Base-by-base conservation (phyloP, 1,140 invertebrate genomes). In the Battus philenor region DNA sequence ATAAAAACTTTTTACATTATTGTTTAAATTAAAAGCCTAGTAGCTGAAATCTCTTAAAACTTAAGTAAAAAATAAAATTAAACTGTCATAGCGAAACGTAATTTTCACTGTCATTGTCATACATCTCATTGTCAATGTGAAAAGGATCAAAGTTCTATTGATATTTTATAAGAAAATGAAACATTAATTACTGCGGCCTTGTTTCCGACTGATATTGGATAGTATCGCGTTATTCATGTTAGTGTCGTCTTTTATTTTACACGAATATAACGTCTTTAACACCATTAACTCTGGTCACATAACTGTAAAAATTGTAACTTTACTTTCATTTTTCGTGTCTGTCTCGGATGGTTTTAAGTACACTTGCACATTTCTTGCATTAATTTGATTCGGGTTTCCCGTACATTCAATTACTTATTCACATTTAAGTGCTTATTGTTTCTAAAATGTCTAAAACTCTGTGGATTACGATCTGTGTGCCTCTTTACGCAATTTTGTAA, bases 401-500 rank as follows among this genome's bases (percentile, higher is more conserved):
- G 12, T 29, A 13, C 13, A 29, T 29, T 17, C 9, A 9, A 18
- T n/a, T n/a, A n/a, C n/a, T n/a, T n/a, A n/a, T n/a, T 30, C 7
- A 9, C 4, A 0, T 4, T 16, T 29, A 17, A 13, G 26, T 43
- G 33, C 18, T 22, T n/a, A n/a, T 20, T 11, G 6, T 30, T 17
- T 9, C 24, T 16, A 50, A 30, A 18, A 67, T 62, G 63, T 15
- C 59, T 30, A 50, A 63, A 36, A 55, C 56, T 26, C 27, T 45
- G 31, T 63, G 63, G 53, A 36, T 69, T 7, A 31, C 68, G 4
- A 52, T 72, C 45, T 67, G 55, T 48, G 57, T 74, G 54, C 54
- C 50, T 56, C 50, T 76, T 20, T 69, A 72, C 30, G 44, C 44
- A 6, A 15, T 44, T 49, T 59, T 45, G 73, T 74, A 62, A 72